Percentiles rank a stretch among this genome's conserved stretches.
Evolutionary conservation across 2,113 vertebrate genomes (phyloP).

Genomic region (Thalassarche chlororhynchos): DNA sequence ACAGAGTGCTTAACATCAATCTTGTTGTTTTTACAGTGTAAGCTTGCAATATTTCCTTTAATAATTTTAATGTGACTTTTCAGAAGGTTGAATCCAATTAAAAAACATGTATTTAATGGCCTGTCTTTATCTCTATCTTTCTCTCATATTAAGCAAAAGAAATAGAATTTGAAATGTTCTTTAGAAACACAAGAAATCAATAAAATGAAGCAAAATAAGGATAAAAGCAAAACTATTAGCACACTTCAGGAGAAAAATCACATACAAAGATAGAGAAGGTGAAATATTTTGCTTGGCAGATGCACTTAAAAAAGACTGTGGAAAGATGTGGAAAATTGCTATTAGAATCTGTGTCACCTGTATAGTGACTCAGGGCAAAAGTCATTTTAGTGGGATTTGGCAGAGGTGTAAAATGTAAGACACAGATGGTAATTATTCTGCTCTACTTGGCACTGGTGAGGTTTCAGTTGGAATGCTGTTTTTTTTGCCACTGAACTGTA

Average conservation of each 20-base stretch:
- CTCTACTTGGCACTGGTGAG: slow-evolving; percentile 42
- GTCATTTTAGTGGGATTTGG: neutral
- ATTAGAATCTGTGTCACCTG: neutral
- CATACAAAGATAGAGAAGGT: neutral
- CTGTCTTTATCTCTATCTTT: neutral
- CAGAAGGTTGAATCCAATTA: slow-evolving; percentile 18
- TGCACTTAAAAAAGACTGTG: neutral
- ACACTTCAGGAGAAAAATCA: neutral
- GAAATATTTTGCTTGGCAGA: neutral
- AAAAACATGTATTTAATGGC: neutral
- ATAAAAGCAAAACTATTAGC: neutral
- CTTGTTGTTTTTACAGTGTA: slow-evolving; percentile 15
- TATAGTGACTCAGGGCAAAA: neutral
- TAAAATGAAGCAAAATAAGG: neutral
- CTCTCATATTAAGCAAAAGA: neutral
- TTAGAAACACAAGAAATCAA: neutral
- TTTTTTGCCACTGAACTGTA: slow-evolving; percentile 2
- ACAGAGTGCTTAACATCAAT: neutral
- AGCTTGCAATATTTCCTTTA: neutral
- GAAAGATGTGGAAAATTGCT: neutral
- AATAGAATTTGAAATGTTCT: neutral
- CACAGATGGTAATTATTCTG: slow-evolving; percentile 51
- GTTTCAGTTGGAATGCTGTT: neutral
- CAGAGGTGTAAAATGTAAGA: slow-evolving; percentile 31
- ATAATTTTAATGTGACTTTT: slow-evolving; percentile 19